Conservation (phyloP, 1,140 invertebrate species). For the Drosophila bipectinata region DNA sequence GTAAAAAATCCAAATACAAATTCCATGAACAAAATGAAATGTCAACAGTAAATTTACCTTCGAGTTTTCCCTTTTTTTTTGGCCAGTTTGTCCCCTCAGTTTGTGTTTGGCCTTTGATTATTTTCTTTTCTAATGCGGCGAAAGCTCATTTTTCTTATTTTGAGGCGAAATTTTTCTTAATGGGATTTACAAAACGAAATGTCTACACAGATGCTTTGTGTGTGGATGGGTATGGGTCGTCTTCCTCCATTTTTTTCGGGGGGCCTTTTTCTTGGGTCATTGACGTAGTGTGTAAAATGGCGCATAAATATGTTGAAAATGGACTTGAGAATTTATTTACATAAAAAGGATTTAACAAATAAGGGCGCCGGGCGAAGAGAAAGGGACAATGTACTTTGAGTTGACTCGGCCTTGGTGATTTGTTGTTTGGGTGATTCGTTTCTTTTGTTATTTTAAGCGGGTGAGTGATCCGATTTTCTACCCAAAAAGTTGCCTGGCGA, state of each 20-base stretch:
- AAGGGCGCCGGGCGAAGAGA: conserved; percentile 21
- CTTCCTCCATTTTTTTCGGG: neutral
- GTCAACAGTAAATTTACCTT: conserved; percentile 81
- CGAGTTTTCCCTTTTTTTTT: conserved; percentile 58
- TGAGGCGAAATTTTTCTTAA: conserved; percentile 61
- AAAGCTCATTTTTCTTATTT: conserved; percentile 81
- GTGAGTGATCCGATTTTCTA: conserved; percentile 67
- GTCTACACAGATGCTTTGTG: conserved; percentile 40
- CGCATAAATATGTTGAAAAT: conserved; percentile 82
- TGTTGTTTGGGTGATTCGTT: conserved; percentile 58
- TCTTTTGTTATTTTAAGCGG: conserved; percentile 76
- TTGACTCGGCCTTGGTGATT: conserved; percentile 57
- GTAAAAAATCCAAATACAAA: conserved; percentile 59
- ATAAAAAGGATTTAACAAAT: conserved; percentile 82
- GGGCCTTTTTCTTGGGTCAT: conserved; percentile 27
- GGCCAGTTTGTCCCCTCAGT: neutral
- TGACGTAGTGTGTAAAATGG: conserved; percentile 73
- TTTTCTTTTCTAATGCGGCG: conserved; percentile 75
- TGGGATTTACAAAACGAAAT: conserved; percentile 71
- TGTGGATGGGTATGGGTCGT: conserved; percentile 26
- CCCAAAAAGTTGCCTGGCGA: conserved; percentile 52
- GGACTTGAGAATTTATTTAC: conserved; percentile 81
- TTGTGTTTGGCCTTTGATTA: conserved; percentile 66
- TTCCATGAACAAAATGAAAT: conserved; percentile 78
- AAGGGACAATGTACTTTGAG: conserved; percentile 46